Base-by-base conservation (phyloP, 2,113 vertebrate species). In the Corythornis cristatus region DNA sequence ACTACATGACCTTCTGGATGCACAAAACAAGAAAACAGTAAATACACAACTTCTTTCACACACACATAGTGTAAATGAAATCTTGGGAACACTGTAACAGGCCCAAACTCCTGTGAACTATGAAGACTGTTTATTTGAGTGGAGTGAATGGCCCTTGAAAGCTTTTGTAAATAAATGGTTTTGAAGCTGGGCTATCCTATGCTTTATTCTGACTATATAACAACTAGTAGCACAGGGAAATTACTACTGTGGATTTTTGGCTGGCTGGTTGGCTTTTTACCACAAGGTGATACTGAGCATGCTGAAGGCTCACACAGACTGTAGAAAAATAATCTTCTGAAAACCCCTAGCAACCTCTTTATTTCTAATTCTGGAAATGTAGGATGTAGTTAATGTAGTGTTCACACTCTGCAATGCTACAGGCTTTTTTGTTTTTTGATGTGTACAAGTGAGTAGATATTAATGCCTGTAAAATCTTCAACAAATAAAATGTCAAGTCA, bases 401-500 rank as follows among this genome's bases (percentile, higher is more conserved):
- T 35, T 74, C 90, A 21, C 31, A 53, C 35, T 88, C 35, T 48
- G 50, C 19, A 95, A 29, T 53, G 25, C 33, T 83, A 86, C 21
- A n/a, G 42, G 78, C 77, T 51, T 73, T 79, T 92, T 91, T 50
- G 10, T 10, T 79, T 78, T 61, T 33, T 67, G 40, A 73, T 85
- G 89, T 76, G 86, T 93, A 89, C 62, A 71, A 90, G 91, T 4
- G 40, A 95, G 81, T 46, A 75, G 61, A 86, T 87, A 87, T 74
- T 89, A 87, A 72, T 86, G 74, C 17, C 67, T 89, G 67, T 91
- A 89, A 91, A 95, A 72, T 23, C 37, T 81, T 95, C 91, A 57
- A 48, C 18, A 88, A 92, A 96, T 48, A 78, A 91, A 96, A 93
- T 75, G 43, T 43, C 22, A 83, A 40, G 28, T 79, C 67, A 86